Evolutionary conservation across 1,140 invertebrate species (phyloP).

Genomic region (Aphis craccivora): DNA sequence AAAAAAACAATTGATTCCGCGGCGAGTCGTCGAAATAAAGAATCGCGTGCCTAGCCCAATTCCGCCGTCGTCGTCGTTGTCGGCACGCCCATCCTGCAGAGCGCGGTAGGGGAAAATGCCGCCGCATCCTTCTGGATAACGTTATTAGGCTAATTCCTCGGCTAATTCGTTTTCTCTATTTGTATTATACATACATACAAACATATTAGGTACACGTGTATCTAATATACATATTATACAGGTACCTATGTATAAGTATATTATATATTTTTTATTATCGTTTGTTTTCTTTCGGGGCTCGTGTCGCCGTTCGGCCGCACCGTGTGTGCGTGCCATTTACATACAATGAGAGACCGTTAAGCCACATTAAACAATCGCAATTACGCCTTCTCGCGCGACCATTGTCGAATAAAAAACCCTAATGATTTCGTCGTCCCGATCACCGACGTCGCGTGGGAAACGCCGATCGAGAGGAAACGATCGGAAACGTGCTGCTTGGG

Average conservation of each 20-base stretch:
- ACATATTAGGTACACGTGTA: not conserved
- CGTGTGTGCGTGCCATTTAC: slow-evolving; percentile 33
- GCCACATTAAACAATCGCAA: slow-evolving; percentile 52
- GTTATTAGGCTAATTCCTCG: slow-evolving; percentile 49
- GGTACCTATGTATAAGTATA: not conserved
- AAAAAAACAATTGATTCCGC: slow-evolving; percentile 47
- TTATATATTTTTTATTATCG: slow-evolving; percentile 45
- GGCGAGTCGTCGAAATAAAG: slow-evolving; percentile 24
- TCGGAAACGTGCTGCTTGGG: not conserved
- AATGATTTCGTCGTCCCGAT: slow-evolving; percentile 1
- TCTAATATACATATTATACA: not conserved
- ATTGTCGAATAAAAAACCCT: slow-evolving; percentile 27
- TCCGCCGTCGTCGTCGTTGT: slow-evolving; percentile 13
- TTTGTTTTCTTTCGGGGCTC: slow-evolving; percentile 53
- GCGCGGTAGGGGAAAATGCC: slow-evolving; percentile 34
- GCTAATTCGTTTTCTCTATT: slow-evolving; percentile 33
- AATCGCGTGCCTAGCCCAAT: slow-evolving; percentile 54
- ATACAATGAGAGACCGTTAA: slow-evolving; percentile 50
- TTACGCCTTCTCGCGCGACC: slow-evolving; percentile 42
- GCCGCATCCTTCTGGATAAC: slow-evolving; percentile 36
- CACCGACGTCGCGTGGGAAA: slow-evolving; percentile 39
- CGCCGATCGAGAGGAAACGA: not conserved
- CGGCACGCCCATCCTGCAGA: slow-evolving; percentile 55
- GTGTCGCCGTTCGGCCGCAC: slow-evolving; percentile 24
- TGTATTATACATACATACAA: not conserved